Evolutionary conservation across 23 tunicate species (phyloP).

Genomic region (Pegea sp.): DNA sequence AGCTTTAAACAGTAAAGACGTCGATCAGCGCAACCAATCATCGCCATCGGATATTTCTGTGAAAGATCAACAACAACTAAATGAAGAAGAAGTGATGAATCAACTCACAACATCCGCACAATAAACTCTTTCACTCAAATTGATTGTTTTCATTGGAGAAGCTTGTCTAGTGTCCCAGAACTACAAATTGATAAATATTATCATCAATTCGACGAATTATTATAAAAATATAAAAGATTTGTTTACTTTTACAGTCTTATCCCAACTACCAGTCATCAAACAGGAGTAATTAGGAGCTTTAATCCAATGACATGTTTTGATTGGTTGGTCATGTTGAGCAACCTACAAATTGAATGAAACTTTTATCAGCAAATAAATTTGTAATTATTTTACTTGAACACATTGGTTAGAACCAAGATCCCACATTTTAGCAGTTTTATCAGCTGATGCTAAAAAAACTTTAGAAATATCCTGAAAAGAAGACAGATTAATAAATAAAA

Average conservation of each 20-base stretch:
- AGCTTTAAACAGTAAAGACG: constrained; percentile 47
- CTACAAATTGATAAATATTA: constrained; percentile 3
- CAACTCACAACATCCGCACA: constrained; percentile 74
- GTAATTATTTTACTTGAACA: constrained; percentile 10
- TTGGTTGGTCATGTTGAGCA: constrained; percentile 88
- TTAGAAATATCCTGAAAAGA: constrained; percentile 71
- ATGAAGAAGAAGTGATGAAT: no score
- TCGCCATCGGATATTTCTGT: constrained; percentile 67
- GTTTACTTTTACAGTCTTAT: constrained; percentile 46
- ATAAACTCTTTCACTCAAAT: constrained; percentile 47
- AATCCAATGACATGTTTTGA: constrained; percentile 86
- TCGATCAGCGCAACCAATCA: constrained; percentile 88
- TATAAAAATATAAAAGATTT: background rate
- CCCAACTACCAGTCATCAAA: constrained; percentile 91
- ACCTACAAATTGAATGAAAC: constrained; percentile 11
- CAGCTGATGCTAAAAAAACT: constrained; percentile 80
- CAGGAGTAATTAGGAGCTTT: constrained; percentile 70
- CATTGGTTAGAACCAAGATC: constrained; percentile 65
- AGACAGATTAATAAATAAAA: no score
- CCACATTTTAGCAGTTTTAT: constrained; percentile 88
- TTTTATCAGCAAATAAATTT: background rate
- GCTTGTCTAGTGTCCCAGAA: constrained; percentile 79
- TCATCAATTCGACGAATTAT: no score
- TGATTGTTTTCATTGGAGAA: constrained; percentile 46
- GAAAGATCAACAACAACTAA: no score